Percentiles rank a stretch among this genome's conserved stretches.
These are phyloP conservation scores for Mixornis gularis DNA, from an alignment of 2,113 vertebrate species.

Conservation along the genomic window DNA sequence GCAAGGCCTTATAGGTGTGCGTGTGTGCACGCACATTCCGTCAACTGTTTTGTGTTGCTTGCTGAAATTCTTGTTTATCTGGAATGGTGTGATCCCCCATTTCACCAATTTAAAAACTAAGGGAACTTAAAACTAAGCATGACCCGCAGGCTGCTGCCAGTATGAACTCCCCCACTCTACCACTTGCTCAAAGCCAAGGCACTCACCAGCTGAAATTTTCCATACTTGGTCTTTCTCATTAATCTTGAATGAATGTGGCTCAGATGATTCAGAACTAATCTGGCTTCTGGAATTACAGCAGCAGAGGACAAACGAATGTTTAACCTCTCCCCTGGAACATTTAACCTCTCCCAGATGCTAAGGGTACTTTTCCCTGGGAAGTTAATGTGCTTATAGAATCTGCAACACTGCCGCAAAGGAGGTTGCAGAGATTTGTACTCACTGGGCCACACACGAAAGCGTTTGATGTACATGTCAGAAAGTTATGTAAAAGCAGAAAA, in stretches of 20 bases:
- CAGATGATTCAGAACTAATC: slow-evolving; percentile 55
- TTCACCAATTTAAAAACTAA: not conserved
- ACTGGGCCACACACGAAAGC: not conserved
- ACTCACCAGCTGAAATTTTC: slow-evolving; percentile 40
- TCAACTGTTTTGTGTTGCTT: not conserved
- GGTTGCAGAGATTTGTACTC: not conserved
- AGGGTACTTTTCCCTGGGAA: slow-evolving; percentile 22
- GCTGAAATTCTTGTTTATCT: not conserved
- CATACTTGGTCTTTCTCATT: slow-evolving; percentile 44
- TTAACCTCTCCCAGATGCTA: slow-evolving; percentile 52
- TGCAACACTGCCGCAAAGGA: not conserved
- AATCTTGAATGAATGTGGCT: slow-evolving; percentile 57
- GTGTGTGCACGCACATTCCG: accelerated
- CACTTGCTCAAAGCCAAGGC: not conserved
- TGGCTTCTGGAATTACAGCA: slow-evolving; percentile 59
- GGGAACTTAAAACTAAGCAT: not conserved
- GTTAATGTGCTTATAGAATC: slow-evolving; percentile 14
- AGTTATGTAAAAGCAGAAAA: not conserved
- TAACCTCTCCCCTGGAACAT: slow-evolving; percentile 41
- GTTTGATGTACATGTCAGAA: not conserved
- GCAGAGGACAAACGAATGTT: slow-evolving; percentile 46
- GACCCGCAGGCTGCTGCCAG: not conserved
- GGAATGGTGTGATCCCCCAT: not conserved
- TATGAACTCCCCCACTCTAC: not conserved
- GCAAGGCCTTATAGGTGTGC: not conserved